phyloP scores from a whole-genome alignment of 2,797 vertebrate genomes.

The Chiroxiphia lanceolata region DNA sequence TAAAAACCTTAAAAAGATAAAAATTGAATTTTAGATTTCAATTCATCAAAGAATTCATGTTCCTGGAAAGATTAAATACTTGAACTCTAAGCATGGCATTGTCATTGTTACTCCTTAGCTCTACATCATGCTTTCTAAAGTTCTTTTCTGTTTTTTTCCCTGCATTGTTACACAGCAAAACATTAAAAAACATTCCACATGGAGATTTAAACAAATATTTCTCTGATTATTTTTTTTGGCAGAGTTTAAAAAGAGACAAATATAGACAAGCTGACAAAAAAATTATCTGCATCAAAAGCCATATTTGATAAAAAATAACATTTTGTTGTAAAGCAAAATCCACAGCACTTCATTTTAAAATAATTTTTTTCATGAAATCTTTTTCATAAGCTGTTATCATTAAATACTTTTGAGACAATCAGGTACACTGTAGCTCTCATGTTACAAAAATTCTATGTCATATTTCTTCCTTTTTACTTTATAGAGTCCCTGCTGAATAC shows the following conservation, averaged over 20 bases:
- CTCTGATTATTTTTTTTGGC: neutral
- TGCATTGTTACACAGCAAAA: neutral
- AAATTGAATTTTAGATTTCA: neutral
- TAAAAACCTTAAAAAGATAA: neutral
- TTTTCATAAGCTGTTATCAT: neutral
- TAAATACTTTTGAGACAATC: neutral
- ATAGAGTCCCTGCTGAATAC: neutral
- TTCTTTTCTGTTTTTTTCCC: neutral
- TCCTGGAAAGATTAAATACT: neutral
- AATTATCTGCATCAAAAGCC: fast-evolving
- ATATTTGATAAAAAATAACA: neutral
- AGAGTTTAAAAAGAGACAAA: neutral
- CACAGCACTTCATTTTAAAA: neutral
- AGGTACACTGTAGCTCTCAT: neutral
- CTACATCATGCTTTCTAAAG: neutral
- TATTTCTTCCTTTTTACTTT: neutral
- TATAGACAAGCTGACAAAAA: neutral
- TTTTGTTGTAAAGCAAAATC: neutral
- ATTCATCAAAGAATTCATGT: neutral
- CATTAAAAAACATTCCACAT: no score
- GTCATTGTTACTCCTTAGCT: neutral
- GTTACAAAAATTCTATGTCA: neutral
- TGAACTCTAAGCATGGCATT: neutral
- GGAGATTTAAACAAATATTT: neutral
- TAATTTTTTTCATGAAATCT: fast-evolving